phyloP scores from a whole-genome alignment of 1,140 invertebrate genomes.

The Scaptomyza hsui region DNA sequence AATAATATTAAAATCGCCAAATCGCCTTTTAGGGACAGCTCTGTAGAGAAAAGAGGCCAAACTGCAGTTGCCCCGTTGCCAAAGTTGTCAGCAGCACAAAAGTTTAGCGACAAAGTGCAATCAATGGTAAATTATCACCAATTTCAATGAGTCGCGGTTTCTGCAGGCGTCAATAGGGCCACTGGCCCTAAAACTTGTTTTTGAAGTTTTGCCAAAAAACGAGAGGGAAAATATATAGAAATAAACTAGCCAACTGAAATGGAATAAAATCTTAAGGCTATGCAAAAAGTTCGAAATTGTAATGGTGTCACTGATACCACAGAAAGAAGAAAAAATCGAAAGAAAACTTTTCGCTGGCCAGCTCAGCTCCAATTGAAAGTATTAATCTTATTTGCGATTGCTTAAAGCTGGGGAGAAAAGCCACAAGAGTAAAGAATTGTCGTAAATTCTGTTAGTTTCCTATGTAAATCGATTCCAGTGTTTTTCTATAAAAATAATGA shows the following conservation, averaged over 20 bases:
- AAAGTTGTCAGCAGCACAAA: conserved; percentile 77
- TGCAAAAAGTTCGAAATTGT: conserved; percentile 19
- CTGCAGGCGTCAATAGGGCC: conserved; percentile 49
- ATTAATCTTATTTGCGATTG: conserved; percentile 50
- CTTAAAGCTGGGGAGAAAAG: conserved; percentile 15
- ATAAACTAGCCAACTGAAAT: conserved; percentile 26
- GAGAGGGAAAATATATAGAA: conserved; percentile 32
- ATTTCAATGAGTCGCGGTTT: conserved; percentile 75
- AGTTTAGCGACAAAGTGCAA: conserved; percentile 81
- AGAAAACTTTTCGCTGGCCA: conserved; percentile 22
- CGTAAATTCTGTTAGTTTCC: conserved; percentile 9
- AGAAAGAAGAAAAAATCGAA: conserved; percentile 1
- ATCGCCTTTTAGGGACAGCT: conserved; percentile 41
- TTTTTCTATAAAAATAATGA: conserved; percentile 18
- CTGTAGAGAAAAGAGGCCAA: conserved; percentile 46
- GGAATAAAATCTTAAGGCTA: conserved; percentile 34
- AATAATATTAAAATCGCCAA: conserved; percentile 66
- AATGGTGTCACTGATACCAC: conserved; percentile 41
- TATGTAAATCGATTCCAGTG: conserved; percentile 13
- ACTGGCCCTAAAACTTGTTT: conserved; percentile 43
- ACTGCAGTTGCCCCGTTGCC: conserved; percentile 65
- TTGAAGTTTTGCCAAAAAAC: conserved; percentile 67
- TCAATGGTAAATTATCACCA: conserved; percentile 82
- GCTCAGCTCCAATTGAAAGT: conserved; percentile 17
- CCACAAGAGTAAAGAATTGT: conserved; percentile 12